Base-by-base conservation (phyloP, 2,888 invertebrate species). In the Drosophila anceps region DNA sequence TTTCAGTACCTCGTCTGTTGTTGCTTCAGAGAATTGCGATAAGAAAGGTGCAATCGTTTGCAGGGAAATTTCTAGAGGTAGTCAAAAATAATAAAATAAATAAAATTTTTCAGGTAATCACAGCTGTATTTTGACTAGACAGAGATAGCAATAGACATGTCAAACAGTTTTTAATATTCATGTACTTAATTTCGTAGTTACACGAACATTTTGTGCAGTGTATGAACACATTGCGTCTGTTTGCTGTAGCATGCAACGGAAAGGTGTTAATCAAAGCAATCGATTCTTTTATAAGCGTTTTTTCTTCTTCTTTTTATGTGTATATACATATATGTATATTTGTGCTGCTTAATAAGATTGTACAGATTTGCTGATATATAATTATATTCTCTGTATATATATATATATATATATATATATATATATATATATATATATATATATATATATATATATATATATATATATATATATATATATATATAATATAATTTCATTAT, bases 191-290 rank as follows among this genome's bases (percentile, higher is more conserved):
- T 24, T 24, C 27, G 12, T 5, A 39, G 8, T 10, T 31, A 31
- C 31, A 2, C 10, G 6, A 15, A 10, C 4, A 20, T 66, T 53
- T 57, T 20, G 44, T 20, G 20, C 69, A 61, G 60, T 73, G 69
- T 54, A 58, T 46, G 13, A 68, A 57, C 68, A 73, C 60, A 35
- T 55, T 59, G 46, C 55, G 9, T 55, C 39, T 67, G 29, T 39
- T 58, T 53, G 37, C 39, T 60, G 73, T 66, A 55, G 59, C 65
- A 48, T 75, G 53, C 61, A 64, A 35, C 62, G 69, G 63, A 69
- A 66, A 84, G 64, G 82, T 86, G 81, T 51, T 68, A 76, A 51
- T 63, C 55, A 50, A 69, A 59, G 58, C 57, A 84, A 84, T 83
- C 78, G 84, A 81, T 81, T 69, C 27, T 55, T 55, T 79, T 66